phyloP scores from a whole-genome alignment of 2,113 vertebrate species.

The Tursiops truncatus region DNA sequence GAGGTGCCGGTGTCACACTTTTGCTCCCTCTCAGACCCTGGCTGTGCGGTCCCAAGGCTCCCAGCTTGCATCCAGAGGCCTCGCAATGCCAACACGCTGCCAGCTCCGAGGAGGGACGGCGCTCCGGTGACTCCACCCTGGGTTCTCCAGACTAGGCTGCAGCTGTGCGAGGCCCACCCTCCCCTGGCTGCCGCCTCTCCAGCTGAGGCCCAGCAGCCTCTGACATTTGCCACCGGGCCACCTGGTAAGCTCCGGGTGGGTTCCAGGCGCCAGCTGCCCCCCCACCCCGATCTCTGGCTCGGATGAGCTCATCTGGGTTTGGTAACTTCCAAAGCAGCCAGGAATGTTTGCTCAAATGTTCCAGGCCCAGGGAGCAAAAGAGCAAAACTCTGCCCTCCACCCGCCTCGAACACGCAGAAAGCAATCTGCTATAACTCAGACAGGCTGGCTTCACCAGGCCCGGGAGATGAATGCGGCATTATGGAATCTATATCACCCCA shows the following conservation, averaged over 20 bases:
- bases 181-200: not conserved
- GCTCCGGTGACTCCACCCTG: not conserved
- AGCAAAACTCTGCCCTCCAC: conserved; percentile 9
- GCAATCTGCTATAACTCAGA: conserved; percentile 66
- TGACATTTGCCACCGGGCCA: conserved; percentile 51
- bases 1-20: not conserved
- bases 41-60: not conserved
- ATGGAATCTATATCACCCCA: conserved; percentile 52
- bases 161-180: not conserved
- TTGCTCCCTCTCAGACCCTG: conserved; percentile 16
- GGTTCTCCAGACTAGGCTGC: not conserved
- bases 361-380: conserved; percentile 52
- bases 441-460: not conserved
- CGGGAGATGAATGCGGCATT: not conserved
- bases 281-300: conserved; percentile 55
- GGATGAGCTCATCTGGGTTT: conserved; percentile 75
- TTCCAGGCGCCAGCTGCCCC: conserved; percentile 46
- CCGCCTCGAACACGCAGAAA: not conserved
- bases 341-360: conserved; percentile 75
- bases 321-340: conserved; percentile 66
- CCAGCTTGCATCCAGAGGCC: not conserved
- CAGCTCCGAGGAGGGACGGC: not conserved
- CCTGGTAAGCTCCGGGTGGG: conserved; percentile 50
- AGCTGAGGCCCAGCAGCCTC: not conserved
- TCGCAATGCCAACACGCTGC: not conserved